Conservation (phyloP, 2,113 vertebrate genomes). For the Copsychus sechellarum region DNA sequence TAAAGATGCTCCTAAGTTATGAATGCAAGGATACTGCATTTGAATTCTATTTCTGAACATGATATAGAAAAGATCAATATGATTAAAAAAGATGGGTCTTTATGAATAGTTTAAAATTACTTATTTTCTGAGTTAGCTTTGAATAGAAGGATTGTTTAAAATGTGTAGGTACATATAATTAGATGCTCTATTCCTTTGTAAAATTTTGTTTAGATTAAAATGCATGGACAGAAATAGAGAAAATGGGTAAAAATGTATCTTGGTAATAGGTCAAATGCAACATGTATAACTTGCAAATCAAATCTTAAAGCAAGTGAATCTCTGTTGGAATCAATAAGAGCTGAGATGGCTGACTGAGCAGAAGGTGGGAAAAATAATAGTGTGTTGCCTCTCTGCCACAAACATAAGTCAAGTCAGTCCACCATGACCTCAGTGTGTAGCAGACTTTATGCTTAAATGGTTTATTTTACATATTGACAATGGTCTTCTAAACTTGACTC, state of each 20-base stretch:
- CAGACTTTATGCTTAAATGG: background rate
- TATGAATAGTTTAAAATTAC: background rate
- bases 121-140: background rate
- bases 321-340: slow-evolving; percentile 10
- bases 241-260: background rate
- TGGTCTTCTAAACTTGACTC: background rate
- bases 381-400: background rate
- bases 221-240: background rate
- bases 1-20: background rate
- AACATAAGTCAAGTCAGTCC: background rate
- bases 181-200: background rate
- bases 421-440: background rate
- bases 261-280: background rate
- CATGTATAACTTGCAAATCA: background rate
- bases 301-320: background rate
- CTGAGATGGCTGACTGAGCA: slow-evolving; percentile 3
- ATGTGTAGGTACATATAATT: background rate
- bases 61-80: background rate
- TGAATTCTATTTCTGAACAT: background rate
- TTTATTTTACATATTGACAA: background rate
- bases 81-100: background rate
- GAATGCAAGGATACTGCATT: background rate
- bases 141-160: background rate
- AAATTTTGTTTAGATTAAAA: background rate
- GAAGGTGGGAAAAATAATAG: slow-evolving; percentile 21